Conservation (phyloP, 2,113 vertebrate species). For the Euleptes europaea region DNA sequence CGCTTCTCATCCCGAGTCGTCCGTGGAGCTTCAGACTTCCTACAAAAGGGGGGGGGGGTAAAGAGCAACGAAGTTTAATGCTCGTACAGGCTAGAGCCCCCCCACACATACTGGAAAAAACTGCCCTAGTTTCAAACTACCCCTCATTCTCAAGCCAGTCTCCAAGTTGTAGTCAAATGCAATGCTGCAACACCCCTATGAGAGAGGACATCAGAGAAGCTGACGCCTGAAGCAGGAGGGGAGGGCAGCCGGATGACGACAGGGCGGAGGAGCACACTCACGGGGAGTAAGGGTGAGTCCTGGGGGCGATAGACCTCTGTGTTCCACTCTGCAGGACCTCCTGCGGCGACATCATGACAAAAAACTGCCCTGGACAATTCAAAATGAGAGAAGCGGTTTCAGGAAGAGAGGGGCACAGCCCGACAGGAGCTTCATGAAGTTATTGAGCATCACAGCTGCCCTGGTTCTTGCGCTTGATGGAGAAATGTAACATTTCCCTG, state of each 20-base stretch:
- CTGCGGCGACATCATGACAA: conserved; percentile 97
- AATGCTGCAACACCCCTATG: neutral
- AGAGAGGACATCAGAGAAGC: neutral
- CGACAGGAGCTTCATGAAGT: neutral
- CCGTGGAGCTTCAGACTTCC: conserved; percentile 89
- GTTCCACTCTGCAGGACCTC: conserved; percentile 88
- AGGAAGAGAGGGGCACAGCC: accelerated
- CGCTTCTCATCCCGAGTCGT: conserved; percentile 91
- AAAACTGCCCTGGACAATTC: conserved; percentile 83
- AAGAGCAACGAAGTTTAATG: neutral
- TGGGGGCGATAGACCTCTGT: conserved; percentile 89
- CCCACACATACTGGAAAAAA: too few species aligned
- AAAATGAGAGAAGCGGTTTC: neutral
- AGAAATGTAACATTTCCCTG: neutral
- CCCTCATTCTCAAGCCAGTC: too few species aligned
- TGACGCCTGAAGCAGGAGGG: neutral
- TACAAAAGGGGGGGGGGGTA: conserved; percentile 30
- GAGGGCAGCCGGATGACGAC: neutral
- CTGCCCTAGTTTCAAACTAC: too few species aligned
- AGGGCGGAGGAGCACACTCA: conserved; percentile 72
- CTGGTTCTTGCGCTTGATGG: too few species aligned
- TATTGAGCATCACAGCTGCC: too few species aligned
- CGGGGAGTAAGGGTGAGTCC: conserved; percentile 89
- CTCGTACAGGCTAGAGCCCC: too few species aligned
- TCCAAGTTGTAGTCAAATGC: neutral